Base-by-base conservation (phyloP, 2,113 vertebrate genomes). In the Ornithorhynchus anatinus region DNA sequence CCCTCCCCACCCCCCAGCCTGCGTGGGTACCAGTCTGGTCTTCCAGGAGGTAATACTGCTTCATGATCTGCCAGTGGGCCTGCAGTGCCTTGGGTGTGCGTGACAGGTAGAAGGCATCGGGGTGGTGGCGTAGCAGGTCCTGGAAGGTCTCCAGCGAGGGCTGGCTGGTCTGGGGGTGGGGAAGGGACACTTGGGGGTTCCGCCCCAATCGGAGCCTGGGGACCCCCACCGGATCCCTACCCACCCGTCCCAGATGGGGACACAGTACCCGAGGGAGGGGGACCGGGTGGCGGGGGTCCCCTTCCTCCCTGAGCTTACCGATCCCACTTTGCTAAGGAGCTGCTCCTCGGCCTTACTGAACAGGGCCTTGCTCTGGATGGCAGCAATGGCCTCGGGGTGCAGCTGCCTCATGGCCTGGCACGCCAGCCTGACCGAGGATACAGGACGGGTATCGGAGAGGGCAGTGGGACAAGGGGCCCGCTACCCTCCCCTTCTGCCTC, bases 401-500 rank as follows among this genome's bases (percentile, higher is more conserved):
- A 99, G 94, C 89, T 98, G 96, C 12, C 97, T 90, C 96, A 99
- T 98, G 45, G 97, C 96, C 89, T 98, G 97, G 91, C 97, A 99
- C 7, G 97, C 95, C 60, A 98, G 66, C 62, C 97, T 98, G 50
- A 20, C 20, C 5, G 20, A 1, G 2, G 5, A 12, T 12, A 22
- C 48, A 36, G 50, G 23, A 39, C 2, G 59, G 10, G 43, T 23
- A 36, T 10, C 33, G 42, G 23, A 22, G 31, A 25, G 63, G 32
- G 32, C 9, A 10, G 68, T 14, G 53, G 38, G 22, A 39, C 6
- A 72, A 7, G 59, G 1, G 57, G 16, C 45, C 25, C 48, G 32
- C 10, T 50, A 58, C 43, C 37, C 20, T 68, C 53, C 42, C 42
- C 13, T 37, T 7, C 43, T 56, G 56, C 5, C 50, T 62, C 2